Percentiles rank a stretch among this genome's conserved stretches.
Evolutionary conservation across 2,113 vertebrate species (phyloP).

Genomic region (Tretioscincus oriximinensis): DNA sequence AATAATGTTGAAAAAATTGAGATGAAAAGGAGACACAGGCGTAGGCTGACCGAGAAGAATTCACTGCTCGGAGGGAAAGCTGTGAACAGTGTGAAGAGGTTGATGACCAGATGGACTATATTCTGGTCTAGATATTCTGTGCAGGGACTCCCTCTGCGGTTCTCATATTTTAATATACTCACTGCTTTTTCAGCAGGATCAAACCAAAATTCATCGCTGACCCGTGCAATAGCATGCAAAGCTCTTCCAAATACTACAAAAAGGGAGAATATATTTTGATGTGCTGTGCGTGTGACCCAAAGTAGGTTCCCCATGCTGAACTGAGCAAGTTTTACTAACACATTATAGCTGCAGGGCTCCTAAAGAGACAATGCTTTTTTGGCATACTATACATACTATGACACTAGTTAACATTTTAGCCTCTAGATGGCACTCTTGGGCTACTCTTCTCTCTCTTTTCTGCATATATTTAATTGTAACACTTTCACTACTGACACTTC

Average conservation of each 20-base stretch:
- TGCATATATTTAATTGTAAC: too few relatives aligned
- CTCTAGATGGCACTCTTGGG: too few relatives aligned
- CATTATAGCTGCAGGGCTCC: too few relatives aligned
- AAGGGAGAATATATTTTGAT: background rate
- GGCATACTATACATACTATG: too few relatives aligned
- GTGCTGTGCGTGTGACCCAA: background rate
- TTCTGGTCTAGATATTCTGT: too few relatives aligned
- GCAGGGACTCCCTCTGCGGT: too few relatives aligned
- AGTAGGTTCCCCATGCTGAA: background rate
- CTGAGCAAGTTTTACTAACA: background rate
- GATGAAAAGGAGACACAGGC: slow-evolving; percentile 85
- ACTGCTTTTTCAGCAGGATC: slow-evolving; percentile 88
- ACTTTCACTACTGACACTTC: too few relatives aligned
- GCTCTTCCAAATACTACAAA: slow-evolving; percentile 88
- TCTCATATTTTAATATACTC: slow-evolving; percentile 61
- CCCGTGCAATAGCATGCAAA: slow-evolving; percentile 83
- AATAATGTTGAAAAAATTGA: slow-evolving; percentile 88
- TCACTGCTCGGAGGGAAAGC: slow-evolving; percentile 88
- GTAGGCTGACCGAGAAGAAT: slow-evolving; percentile 86
- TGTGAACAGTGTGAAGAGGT: slow-evolving; percentile 53
- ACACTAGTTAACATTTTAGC: too few relatives aligned
- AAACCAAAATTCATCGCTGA: slow-evolving; percentile 89
- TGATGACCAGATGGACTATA: background rate
- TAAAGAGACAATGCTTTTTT: too few relatives aligned
- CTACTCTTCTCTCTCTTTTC: too few relatives aligned